Evolutionary conservation across 2,797 vertebrate genomes (phyloP).

Genomic region (Myoxocephalus aenaeus): DNA sequence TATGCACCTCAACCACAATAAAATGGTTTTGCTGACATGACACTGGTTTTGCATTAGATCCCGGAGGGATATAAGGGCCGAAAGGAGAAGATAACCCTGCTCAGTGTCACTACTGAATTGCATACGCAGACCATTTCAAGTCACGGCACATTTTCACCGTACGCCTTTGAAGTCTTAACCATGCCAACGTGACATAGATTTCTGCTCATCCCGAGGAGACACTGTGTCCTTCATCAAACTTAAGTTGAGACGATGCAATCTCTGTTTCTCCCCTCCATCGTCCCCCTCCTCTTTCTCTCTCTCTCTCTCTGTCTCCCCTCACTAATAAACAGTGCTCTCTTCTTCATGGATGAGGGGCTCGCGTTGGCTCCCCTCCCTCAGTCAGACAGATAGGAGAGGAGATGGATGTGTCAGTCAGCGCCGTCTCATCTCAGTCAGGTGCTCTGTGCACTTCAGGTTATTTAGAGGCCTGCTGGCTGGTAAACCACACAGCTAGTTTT

Average conservation of each 20-base stretch:
- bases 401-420: conserved; percentile 79
- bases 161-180: conserved; percentile 42
- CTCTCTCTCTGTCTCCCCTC: conserved; percentile 50
- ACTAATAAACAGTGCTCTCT: conserved; percentile 76
- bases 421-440: conserved; percentile 74
- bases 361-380: conserved; percentile 53
- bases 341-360: conserved; percentile 74
- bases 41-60: conserved; percentile 30
- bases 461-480: conserved; percentile 67
- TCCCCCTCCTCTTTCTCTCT: background rate
- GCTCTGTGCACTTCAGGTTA: conserved; percentile 66
- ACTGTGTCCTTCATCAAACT: conserved; percentile 70
- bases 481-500: conserved; percentile 45
- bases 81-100: conserved; percentile 7
- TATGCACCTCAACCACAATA: background rate
- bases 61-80: conserved; percentile 3
- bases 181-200: conserved; percentile 45
- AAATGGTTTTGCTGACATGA: background rate
- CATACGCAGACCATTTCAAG: conserved; percentile 18
- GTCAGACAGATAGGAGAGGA: conserved; percentile 68
- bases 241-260: conserved; percentile 66
- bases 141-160: conserved; percentile 32
- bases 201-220: conserved; percentile 55
- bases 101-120: conserved; percentile 7
- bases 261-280: background rate